These are phyloP conservation scores for Ophioderma brevispina DNA, from an alignment of 35 echinoderm and acorn worm species.

Conservation along the genomic window DNA sequence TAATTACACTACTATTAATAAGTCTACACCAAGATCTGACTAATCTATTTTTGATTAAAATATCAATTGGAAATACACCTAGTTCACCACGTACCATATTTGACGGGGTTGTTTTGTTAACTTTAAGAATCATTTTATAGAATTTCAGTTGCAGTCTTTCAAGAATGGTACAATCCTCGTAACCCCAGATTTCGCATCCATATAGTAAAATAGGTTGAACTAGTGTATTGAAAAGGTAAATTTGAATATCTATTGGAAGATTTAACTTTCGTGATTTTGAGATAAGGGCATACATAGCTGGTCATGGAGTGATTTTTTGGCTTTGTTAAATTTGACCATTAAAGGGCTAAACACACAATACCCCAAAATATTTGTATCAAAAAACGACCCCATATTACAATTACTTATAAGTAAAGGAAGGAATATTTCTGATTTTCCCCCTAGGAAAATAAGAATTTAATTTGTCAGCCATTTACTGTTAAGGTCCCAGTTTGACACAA, in stretches of 20 bases:
- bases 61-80: neutral
- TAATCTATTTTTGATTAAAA: neutral
- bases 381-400: neutral
- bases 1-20: neutral
- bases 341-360: neutral
- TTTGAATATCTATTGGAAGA: neutral
- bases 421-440: neutral
- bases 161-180: neutral
- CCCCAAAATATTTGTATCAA: neutral
- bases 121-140: neutral
- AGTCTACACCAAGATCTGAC: neutral
- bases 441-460: neutral
- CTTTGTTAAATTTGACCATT: neutral
- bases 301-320: neutral
- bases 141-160: neutral
- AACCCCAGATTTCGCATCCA: neutral
- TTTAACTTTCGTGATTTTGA: neutral
- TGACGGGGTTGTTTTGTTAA: neutral
- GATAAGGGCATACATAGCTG: neutral
- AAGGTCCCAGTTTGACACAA: neutral
- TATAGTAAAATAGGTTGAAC: neutral
- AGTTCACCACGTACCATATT: neutral
- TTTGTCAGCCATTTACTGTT: neutral
- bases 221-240: neutral
- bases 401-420: neutral